phyloP scores from a whole-genome alignment of 2,797 vertebrate genomes.

The Calcarius lapponicus region DNA sequence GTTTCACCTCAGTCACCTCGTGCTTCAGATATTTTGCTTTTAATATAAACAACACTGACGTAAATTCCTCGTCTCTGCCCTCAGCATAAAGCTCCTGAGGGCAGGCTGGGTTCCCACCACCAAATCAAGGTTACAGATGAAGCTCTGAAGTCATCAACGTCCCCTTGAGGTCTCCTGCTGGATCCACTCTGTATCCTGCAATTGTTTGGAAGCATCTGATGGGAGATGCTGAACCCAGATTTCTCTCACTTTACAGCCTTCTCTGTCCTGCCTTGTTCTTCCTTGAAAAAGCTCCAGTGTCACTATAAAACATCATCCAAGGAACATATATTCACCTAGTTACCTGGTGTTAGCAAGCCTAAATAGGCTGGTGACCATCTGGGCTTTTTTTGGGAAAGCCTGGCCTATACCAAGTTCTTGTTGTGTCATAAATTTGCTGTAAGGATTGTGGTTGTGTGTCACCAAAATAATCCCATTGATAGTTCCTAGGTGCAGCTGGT shows the following conservation, averaged over 20 bases:
- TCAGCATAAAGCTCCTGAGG: not conserved
- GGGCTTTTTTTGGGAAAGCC: not conserved
- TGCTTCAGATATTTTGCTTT: not conserved
- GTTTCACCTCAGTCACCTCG: not conserved
- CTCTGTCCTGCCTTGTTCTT: not conserved
- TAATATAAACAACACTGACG: constrained; percentile 3
- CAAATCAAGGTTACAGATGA: constrained; percentile 14
- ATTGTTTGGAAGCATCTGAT: constrained; percentile 51
- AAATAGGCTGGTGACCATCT: not conserved
- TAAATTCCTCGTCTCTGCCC: constrained; percentile 1
- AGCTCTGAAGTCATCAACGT: constrained; percentile 23
- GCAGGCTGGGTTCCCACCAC: not conserved
- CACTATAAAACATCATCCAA: not conserved
- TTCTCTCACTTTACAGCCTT: not conserved
- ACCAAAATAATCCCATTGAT: not conserved
- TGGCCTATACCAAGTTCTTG: not conserved
- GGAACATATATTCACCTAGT: not conserved
- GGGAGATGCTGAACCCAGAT: not conserved
- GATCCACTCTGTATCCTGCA: constrained; percentile 49
- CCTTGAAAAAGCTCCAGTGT: not conserved
- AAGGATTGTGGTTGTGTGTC: not conserved
- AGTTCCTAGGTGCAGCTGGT: not conserved
- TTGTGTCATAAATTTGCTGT: not conserved
- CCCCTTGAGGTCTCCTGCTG: constrained; percentile 35
- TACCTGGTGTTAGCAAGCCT: not conserved